These are phyloP conservation scores for Turritopsis rubra DNA, from an alignment of 30 jellyfish, hydroid and myxozoan species.

Conservation along the genomic window DNA sequence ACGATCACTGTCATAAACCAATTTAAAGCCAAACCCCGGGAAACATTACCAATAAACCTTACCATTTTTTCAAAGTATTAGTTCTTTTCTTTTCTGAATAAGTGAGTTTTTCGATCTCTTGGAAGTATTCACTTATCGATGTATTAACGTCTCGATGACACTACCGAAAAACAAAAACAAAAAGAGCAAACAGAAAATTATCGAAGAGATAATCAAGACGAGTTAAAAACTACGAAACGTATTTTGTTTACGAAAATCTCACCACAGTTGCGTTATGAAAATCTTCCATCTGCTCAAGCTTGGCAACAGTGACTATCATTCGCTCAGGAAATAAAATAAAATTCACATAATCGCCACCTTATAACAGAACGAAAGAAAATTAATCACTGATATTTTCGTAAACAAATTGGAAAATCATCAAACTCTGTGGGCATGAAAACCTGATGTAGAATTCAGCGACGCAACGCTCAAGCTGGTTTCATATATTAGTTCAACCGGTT, in stretches of 20 bases:
- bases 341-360: not conserved
- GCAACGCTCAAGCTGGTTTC: too few relatives aligned
- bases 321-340: not conserved
- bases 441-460: too few relatives aligned
- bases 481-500: too few relatives aligned
- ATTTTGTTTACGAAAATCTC: not conserved
- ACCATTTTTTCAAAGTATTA: not conserved
- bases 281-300: not conserved
- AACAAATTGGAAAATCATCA: too few relatives aligned
- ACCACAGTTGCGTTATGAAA: not conserved
- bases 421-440: too few relatives aligned
- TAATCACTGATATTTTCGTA: too few relatives aligned
- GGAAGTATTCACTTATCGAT: not conserved
- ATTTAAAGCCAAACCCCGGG: too few relatives aligned
- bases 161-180: not conserved
- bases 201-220: too few relatives aligned
- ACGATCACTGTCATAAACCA: too few relatives aligned
- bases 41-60: too few relatives aligned
- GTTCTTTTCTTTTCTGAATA: not conserved
- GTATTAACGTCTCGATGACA: not conserved
- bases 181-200: not conserved
- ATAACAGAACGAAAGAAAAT: not conserved
- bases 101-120: not conserved
- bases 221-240: too few relatives aligned
- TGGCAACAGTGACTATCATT: not conserved